These are phyloP conservation scores for Bimastos eiseni DNA, from an alignment of 2,888 invertebrate species.

Conservation along the genomic window DNA sequence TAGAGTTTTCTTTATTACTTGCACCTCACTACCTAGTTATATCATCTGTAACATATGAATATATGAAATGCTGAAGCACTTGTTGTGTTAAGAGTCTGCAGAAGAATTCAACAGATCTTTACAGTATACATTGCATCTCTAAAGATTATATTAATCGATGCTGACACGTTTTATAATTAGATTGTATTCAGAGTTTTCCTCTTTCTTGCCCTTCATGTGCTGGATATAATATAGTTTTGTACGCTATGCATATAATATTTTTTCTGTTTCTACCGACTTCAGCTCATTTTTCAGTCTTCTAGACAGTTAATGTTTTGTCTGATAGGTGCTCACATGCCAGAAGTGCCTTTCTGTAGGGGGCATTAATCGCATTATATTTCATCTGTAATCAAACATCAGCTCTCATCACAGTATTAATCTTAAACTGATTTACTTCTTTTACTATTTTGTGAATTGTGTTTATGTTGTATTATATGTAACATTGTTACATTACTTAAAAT, in stretches of 20 bases:
- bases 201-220: not conserved
- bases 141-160: not conserved
- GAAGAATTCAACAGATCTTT: not conserved
- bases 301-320: conserved; percentile 4
- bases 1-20: not conserved
- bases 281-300: not conserved
- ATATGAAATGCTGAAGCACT: not conserved
- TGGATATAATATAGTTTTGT: not conserved
- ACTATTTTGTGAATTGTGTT: not conserved
- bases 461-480: not conserved
- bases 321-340: not conserved
- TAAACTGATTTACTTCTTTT: not conserved
- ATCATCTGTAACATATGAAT: not conserved
- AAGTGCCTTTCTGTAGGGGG: not conserved
- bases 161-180: not conserved
- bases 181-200: not conserved
- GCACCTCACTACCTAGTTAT: not conserved
- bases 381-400: not conserved
- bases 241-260: not conserved
- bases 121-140: no score
- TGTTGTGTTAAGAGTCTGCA: not conserved
- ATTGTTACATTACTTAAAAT: not conserved
- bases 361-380: not conserved
- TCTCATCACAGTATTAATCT: not conserved
- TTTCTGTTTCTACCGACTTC: not conserved